These are phyloP conservation scores for Stenichneumon culpator DNA, from an alignment of 2,888 invertebrate genomes.

Conservation along the genomic window DNA sequence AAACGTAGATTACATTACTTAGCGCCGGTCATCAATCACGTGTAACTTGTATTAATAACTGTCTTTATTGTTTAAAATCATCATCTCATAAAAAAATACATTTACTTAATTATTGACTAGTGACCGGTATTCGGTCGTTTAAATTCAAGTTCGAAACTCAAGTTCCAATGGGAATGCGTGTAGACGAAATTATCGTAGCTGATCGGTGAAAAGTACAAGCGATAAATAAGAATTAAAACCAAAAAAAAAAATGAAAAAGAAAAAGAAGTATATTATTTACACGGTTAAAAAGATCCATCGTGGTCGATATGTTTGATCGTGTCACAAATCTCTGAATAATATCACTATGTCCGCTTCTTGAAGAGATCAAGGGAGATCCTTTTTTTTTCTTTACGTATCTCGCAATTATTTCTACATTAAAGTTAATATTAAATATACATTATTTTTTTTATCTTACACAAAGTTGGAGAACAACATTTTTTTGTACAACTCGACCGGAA, in stretches of 20 bases:
- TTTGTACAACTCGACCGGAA: slow-evolving; percentile 68
- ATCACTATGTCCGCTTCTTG: slow-evolving; percentile 31
- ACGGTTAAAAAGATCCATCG: slow-evolving; percentile 14
- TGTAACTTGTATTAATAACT: slow-evolving; percentile 68
- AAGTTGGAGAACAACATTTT: slow-evolving; percentile 56
- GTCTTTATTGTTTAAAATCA: slow-evolving; percentile 75
- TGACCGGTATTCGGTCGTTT: slow-evolving; percentile 62
- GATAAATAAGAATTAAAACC: slow-evolving; percentile 58
- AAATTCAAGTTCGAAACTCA: slow-evolving; percentile 62
- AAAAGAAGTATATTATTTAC: slow-evolving; percentile 27
- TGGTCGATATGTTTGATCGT: slow-evolving; percentile 60
- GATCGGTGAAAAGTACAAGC: slow-evolving; percentile 18
- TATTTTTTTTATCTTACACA: slow-evolving; percentile 58
- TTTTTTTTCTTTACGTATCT: slow-evolving; percentile 17
- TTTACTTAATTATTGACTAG: slow-evolving; percentile 83
- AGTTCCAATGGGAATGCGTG: slow-evolving; percentile 72
- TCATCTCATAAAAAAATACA: slow-evolving; percentile 82
- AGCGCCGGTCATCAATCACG: slow-evolving; percentile 56
- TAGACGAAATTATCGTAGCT: slow-evolving; percentile 37
- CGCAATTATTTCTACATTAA: slow-evolving; percentile 39
- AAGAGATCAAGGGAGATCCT: slow-evolving; percentile 38
- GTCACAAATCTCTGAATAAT: slow-evolving; percentile 51
- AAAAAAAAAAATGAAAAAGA: slow-evolving; percentile 21
- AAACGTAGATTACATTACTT: not conserved
- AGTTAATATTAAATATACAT: slow-evolving; percentile 41